Evolutionary conservation across 2,797 vertebrate genomes (phyloP).

Genomic region (Rhinella marina): DNA sequence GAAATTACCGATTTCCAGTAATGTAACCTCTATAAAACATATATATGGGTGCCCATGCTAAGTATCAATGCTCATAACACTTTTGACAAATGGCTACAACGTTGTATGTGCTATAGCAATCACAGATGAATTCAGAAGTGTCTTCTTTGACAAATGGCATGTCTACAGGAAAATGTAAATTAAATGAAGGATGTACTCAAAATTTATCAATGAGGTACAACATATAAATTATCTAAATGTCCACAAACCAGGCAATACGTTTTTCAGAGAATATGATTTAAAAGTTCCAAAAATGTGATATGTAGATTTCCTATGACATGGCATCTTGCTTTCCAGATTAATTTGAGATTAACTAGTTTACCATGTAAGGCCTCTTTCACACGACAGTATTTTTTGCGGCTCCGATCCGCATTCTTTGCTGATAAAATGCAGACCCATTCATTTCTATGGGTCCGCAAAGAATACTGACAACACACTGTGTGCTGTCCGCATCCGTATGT

Average conservation of each 20-base stretch:
- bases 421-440: no score
- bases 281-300: neutral
- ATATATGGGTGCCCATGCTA: neutral
- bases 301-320: neutral
- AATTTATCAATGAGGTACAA: constrained; percentile 33
- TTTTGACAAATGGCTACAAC: constrained; percentile 32
- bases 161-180: constrained; percentile 47
- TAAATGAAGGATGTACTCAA: constrained; percentile 43
- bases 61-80: constrained; percentile 22
- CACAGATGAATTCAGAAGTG: constrained; percentile 33
- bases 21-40: neutral
- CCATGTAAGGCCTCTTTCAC: neutral
- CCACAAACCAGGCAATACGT: constrained; percentile 3
- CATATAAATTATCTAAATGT: constrained; percentile 29
- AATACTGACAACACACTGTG: no score
- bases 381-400: no score
- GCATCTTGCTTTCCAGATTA: constrained; percentile 1
- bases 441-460: no score
- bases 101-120: constrained; percentile 41
- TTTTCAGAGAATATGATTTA: constrained; percentile 25
- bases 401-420: no score
- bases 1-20: constrained; percentile 1
- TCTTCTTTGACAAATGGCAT: constrained; percentile 43
- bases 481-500: no score
- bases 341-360: neutral